Evolutionary conservation across 2,113 vertebrate genomes (phyloP).

Genomic region (Ceyx cyanopectus): DNA sequence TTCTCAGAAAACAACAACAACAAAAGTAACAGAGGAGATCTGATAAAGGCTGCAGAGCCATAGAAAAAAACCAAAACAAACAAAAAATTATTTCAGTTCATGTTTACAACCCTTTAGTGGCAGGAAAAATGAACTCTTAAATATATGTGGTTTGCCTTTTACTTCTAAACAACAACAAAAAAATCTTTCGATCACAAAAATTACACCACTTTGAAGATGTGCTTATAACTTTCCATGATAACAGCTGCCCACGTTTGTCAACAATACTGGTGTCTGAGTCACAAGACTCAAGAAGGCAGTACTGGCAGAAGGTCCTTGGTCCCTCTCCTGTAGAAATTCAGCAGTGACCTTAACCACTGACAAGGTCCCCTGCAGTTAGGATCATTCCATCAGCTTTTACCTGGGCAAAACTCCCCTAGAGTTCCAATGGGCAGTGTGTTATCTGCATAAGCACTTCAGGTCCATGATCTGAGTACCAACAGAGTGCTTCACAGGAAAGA

Average conservation of each 20-base stretch:
- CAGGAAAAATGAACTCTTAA: not conserved
- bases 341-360: not conserved
- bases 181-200: not conserved
- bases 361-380: not conserved
- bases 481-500: not conserved
- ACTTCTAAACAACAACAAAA: not conserved
- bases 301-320: not conserved
- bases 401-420: not conserved
- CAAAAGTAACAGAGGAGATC: not conserved
- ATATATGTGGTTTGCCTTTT: not conserved
- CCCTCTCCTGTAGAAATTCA: not conserved
- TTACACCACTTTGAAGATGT: not conserved
- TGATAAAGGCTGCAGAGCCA: not conserved
- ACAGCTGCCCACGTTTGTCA: not conserved
- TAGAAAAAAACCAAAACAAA: not conserved
- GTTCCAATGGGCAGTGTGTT: not conserved
- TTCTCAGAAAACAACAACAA: not conserved
- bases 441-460: not conserved
- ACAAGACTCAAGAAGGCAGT: not conserved
- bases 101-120: not conserved
- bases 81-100: not conserved
- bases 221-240: not conserved
- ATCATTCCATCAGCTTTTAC: not conserved
- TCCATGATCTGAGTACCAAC: not conserved
- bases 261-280: not conserved